These are phyloP conservation scores for Zygogramma bicolorata DNA, from an alignment of 2,888 invertebrate genomes.

Conservation along the genomic window DNA sequence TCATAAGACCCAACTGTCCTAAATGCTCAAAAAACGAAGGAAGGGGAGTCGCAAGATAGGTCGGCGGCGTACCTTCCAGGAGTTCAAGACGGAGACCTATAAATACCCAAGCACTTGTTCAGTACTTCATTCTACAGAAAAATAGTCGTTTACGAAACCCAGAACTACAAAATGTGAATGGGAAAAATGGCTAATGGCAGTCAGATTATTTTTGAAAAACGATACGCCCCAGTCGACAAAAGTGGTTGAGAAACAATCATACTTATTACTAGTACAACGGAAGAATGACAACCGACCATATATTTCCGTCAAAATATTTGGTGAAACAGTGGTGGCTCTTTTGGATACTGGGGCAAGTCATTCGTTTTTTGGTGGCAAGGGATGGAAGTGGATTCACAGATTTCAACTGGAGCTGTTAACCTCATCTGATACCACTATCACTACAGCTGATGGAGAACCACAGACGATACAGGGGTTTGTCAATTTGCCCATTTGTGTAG, in stretches of 20 bases:
- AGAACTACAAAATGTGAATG: not conserved
- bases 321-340: not conserved
- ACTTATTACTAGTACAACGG: not conserved
- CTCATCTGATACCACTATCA: too few relatives aligned
- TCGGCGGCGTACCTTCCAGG: not conserved
- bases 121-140: not conserved
- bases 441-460: too few relatives aligned
- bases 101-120: not conserved
- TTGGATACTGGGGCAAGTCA: slow-evolving; percentile 14
- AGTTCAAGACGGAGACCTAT: not conserved
- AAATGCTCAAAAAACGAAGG: slow-evolving; percentile 10
- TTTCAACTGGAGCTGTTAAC: too few relatives aligned
- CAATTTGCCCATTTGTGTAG: too few relatives aligned
- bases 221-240: not conserved
- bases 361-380: too few relatives aligned
- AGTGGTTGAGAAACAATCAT: not conserved
- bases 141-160: not conserved
- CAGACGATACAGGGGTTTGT: too few relatives aligned
- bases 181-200: not conserved
- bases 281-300: not conserved
- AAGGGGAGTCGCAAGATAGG: not conserved
- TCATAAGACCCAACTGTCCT: slow-evolving; percentile 14
- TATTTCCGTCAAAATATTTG: not conserved
- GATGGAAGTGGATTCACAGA: too few relatives aligned
- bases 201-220: not conserved